These are phyloP conservation scores for Proctacanthus coquilletti DNA, from an alignment of 1,140 invertebrate genomes.

Conservation along the genomic window DNA sequence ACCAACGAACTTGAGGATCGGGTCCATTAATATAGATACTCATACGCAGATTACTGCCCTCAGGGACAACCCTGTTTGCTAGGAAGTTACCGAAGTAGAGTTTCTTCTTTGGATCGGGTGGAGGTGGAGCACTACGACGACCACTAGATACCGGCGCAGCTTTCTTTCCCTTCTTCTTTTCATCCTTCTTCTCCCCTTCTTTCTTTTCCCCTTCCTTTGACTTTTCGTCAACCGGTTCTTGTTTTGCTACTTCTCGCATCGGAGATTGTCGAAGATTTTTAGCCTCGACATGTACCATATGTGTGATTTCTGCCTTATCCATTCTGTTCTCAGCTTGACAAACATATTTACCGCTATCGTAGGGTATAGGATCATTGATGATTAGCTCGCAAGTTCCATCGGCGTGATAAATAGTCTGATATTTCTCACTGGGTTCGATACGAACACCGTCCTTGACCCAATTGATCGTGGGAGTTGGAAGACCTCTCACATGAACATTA, in stretches of 20 bases:
- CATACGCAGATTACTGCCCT: slow-evolving; percentile 46
- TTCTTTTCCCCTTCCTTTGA: slow-evolving; percentile 13
- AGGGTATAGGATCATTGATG: slow-evolving; percentile 40
- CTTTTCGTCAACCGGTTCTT: too few relatives aligned
- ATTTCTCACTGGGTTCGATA: slow-evolving; percentile 32
- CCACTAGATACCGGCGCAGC: slow-evolving; percentile 7
- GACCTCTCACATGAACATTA: slow-evolving; percentile 55
- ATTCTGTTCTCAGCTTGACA: slow-evolving; percentile 45
- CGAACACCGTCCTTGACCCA: slow-evolving; percentile 63
- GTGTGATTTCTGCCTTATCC: slow-evolving; percentile 24
- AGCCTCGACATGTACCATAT: slow-evolving; percentile 21
- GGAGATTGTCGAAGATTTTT: slow-evolving; percentile 10
- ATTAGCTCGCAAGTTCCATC: slow-evolving; percentile 57
- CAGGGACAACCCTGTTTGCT: slow-evolving; percentile 44
- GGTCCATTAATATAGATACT: slow-evolving; percentile 60
- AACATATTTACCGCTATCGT: slow-evolving; percentile 57
- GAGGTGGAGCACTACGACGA: slow-evolving; percentile 19
- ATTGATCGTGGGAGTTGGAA: slow-evolving; percentile 50
- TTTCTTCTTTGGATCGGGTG: slow-evolving; percentile 35
- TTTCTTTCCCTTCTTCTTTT: slow-evolving; percentile 16
- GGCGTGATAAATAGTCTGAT: slow-evolving; percentile 35
- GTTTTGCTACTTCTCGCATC: background rate
- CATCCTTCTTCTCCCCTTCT: slow-evolving; percentile 13
- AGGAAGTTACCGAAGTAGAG: slow-evolving; percentile 57
- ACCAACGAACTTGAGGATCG: slow-evolving; percentile 58